phyloP scores from a whole-genome alignment of 2,888 invertebrate species.

The Lottia gigantea region DNA sequence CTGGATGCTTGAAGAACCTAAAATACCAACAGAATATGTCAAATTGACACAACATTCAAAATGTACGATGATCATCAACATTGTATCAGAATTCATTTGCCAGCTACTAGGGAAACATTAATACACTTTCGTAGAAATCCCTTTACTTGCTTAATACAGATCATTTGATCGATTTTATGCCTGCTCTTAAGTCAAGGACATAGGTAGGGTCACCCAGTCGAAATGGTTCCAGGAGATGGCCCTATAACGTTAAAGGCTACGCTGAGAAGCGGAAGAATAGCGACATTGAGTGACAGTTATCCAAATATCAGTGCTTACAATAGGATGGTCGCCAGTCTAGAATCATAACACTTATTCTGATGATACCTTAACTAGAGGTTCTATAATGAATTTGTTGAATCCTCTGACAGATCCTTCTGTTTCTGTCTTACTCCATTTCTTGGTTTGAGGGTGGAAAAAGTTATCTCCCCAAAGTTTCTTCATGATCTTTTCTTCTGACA shows the following conservation, averaged over 20 bases:
- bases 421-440: conserved; percentile 86
- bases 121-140: no score
- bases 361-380: conserved; percentile 98
- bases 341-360: no score
- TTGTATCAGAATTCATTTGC: no score
- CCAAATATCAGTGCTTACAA: no score
- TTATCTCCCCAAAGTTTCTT: conserved; percentile 94
- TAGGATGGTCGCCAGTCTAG: no score
- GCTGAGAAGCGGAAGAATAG: not conserved
- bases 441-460: conserved; percentile 96
- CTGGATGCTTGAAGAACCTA: conserved; percentile 45
- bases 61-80: no score
- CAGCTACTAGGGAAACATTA: no score
- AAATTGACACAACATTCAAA: no score
- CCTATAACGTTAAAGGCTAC: not conserved
- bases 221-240: not conserved
- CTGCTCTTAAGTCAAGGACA: not conserved
- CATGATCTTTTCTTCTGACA: conserved; percentile 91
- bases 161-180: no score
- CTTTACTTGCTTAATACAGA: no score
- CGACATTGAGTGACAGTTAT: not conserved
- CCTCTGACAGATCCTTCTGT: conserved; percentile 75
- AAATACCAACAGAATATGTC: not conserved
- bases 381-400: conserved; percentile 98
- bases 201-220: no score